Evolutionary conservation across 2,113 vertebrate genomes (phyloP).

Genomic region (Craseonycteris thonglongyai): DNA sequence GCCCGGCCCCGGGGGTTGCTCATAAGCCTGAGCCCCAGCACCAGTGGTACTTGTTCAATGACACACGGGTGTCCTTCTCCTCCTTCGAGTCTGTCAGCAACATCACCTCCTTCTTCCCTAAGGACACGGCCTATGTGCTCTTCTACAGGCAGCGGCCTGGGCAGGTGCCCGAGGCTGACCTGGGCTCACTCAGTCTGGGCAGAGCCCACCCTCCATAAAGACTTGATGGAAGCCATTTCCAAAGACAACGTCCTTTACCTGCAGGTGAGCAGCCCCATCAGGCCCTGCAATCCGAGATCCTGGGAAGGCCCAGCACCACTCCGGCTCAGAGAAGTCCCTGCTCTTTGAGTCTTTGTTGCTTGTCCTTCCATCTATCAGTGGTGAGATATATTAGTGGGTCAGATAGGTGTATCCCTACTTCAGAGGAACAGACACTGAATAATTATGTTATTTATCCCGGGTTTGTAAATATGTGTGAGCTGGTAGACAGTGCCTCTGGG

Average conservation of each 20-base stretch:
- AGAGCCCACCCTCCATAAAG: constrained; percentile 78
- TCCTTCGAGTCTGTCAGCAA: constrained; percentile 86
- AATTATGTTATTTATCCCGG: neutral
- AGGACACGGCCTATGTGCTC: constrained; percentile 86
- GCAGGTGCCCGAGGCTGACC: neutral
- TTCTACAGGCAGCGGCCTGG: constrained; percentile 79
- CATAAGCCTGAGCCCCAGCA: constrained; percentile 75
- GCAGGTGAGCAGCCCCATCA: constrained; percentile 74
- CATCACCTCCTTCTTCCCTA: constrained; percentile 84
- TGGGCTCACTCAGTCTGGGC: constrained; percentile 9
- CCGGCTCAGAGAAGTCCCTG: rapidly evolving
- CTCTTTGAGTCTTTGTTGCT: neutral
- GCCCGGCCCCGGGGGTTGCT: neutral
- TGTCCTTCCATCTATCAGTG: rapidly evolving
- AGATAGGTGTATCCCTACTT: neutral
- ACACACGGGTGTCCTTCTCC: constrained; percentile 86
- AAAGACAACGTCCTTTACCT: constrained; percentile 86
- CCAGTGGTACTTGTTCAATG: constrained; percentile 87
- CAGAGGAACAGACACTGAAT: neutral
- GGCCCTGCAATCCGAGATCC: neutral
- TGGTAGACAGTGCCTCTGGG: neutral
- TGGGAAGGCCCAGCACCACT: neutral
- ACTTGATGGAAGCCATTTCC: constrained; percentile 86
- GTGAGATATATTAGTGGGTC: neutral
- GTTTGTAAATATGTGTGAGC: rapidly evolving